Evolutionary conservation across 2,888 invertebrate genomes (phyloP), one percentile per base, ranked within the genome.

Genomic region (Drosophila acutilabella): DNA sequence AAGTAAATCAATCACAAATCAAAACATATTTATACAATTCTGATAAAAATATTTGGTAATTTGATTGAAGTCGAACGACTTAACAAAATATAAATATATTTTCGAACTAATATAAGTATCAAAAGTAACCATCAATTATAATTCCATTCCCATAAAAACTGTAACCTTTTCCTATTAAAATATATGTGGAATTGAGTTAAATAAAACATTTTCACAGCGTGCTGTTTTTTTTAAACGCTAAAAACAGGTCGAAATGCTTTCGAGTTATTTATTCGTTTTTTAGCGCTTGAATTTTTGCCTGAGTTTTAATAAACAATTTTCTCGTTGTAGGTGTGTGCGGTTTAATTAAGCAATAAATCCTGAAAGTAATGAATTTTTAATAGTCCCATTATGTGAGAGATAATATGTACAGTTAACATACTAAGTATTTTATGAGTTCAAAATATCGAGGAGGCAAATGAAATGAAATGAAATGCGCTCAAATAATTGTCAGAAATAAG

Each of bases 271-370:
- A 40, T 62, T 40, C 11, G n/a, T 13, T 23, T 20, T 47, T 47
- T 33, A 33, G n/a, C 8, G n/a, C 38, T 53, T 54, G 4, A 8
- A 42, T 33, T 54, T 33, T n/a, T 20, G 4, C n/a, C 33, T 6
- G 6, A 16, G 13, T 20, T 38, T 47, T 47, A 45, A 57, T 57
- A 57, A 54, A 54, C 36, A 52, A 53, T 47, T 14, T 18, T 42
- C 8, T 1, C 30, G 26, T 20, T 33, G 5, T 11, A 30, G 41
- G 14, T 40, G 23, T 26, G 4, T 41, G 26, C 47, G 16, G 48
- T 14, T 59, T 38, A 64, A 64, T 59, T 44, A 52, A 64, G 52
- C 64, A 41, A 64, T 64, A 50, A 64, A 26, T 64, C 44, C 20
- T 50, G 23, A 42, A 23, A 10, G 50, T 44, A 33, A 57, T 50